Conservation (phyloP, 2,113 vertebrate species). For the Rhagologus leucostigma region DNA sequence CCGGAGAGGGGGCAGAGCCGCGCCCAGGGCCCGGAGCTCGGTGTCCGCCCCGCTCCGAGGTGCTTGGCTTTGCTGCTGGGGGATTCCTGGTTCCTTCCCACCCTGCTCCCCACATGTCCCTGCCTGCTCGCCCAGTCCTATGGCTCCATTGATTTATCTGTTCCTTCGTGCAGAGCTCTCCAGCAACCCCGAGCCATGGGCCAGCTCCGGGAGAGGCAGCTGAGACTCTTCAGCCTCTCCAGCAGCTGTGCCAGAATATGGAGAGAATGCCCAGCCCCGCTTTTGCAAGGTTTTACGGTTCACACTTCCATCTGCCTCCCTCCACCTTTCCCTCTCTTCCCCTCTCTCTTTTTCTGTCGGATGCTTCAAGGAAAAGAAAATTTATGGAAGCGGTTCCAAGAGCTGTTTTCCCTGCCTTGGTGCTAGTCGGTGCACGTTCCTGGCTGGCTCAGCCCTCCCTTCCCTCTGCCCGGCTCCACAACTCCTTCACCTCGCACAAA, state of each 20-base stretch:
- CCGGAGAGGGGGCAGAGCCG: rapidly evolving
- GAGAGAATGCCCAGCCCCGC: not conserved
- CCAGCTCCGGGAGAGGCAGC: not conserved
- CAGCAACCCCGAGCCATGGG: not conserved
- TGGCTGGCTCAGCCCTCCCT: constrained; percentile 20
- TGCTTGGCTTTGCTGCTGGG: not conserved
- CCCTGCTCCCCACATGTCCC: not conserved
- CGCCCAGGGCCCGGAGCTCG: not conserved
- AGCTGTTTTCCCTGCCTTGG: constrained; percentile 34
- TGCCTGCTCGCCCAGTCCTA: not conserved
- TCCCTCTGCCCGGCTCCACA: not conserved
- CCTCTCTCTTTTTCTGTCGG: not conserved
- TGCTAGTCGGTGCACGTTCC: constrained; percentile 56
- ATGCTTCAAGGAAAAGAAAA: constrained; percentile 56
- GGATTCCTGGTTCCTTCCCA: not conserved
- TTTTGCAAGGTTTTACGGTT: not conserved
- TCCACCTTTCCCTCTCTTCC: not conserved
- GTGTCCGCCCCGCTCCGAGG: rapidly evolving
- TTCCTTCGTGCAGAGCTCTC: not conserved
- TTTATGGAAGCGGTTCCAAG: constrained; percentile 61
- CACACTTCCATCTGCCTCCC: not conserved
- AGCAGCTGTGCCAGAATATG: not conserved
- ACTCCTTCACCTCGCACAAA: not conserved
- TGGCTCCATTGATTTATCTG: not conserved
- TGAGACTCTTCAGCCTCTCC: not conserved